phyloP scores from a whole-genome alignment of 2,113 vertebrate genomes.

The Noturus placidus region DNA sequence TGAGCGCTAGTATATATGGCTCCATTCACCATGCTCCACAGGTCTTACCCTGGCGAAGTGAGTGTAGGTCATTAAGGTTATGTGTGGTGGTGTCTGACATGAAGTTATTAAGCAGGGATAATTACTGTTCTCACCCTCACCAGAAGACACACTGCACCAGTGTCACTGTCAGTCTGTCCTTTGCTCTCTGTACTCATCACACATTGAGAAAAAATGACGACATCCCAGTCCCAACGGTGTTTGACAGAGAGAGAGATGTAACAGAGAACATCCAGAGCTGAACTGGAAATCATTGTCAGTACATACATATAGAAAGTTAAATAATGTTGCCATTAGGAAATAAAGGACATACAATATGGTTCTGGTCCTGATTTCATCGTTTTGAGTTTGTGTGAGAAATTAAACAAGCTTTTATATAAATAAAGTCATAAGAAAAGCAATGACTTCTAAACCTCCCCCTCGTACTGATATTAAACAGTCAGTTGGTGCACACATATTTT shows the following conservation, averaged over 20 bases:
- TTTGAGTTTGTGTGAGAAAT: background rate
- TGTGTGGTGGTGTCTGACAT: conserved; percentile 44
- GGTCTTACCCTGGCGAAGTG: conserved; percentile 24
- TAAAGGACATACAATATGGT: too few relatives aligned
- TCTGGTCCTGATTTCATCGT: background rate
- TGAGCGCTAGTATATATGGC: background rate
- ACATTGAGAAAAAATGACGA: background rate
- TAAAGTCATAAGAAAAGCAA: background rate
- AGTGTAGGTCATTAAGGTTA: conserved; percentile 38
- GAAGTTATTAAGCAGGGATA: conserved; percentile 48
- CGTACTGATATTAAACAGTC: background rate
- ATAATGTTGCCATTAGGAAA: background rate
- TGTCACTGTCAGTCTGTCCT: conserved; percentile 20
- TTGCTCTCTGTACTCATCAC: conserved; percentile 12
- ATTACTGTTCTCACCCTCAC: conserved; percentile 43
- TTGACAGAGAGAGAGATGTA: background rate
- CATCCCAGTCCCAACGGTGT: background rate
- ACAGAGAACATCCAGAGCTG: background rate
- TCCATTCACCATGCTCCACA: conserved; percentile 20
- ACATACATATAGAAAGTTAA: background rate
- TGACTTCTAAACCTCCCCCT: background rate
- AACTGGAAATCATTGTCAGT: background rate
- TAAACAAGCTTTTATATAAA: background rate
- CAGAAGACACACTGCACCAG: conserved; percentile 30
- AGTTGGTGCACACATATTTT: background rate